Evolutionary conservation across 1,140 invertebrate genomes (phyloP).

Genomic region (Subanguina moxae): DNA sequence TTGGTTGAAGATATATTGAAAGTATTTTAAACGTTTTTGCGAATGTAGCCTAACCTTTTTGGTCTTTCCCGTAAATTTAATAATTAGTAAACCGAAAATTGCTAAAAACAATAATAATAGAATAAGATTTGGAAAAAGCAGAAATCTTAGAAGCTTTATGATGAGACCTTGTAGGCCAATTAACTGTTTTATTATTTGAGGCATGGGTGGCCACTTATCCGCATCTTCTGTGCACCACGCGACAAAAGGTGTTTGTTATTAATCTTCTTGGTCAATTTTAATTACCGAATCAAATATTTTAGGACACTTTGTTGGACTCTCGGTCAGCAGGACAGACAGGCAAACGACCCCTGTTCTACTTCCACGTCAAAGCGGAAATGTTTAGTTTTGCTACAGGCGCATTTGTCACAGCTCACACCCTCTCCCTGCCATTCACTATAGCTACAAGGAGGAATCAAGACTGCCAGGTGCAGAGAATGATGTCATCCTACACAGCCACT

Average conservation of each 20-base stretch:
- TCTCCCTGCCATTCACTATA: conserved; percentile 56
- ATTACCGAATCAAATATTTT: conserved; percentile 9
- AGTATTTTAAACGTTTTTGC: too few relatives aligned
- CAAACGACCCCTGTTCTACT: conserved; percentile 57
- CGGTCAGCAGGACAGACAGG: conserved; percentile 50
- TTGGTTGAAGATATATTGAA: too few relatives aligned
- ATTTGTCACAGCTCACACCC: conserved; percentile 53
- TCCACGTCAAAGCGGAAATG: conserved; percentile 54
- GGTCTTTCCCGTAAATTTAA: too few relatives aligned
- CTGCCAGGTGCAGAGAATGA: conserved; percentile 59
- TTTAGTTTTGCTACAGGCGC: conserved; percentile 50
- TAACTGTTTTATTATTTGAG: too few relatives aligned
- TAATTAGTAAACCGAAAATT: too few relatives aligned
- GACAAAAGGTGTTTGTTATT: conserved; percentile 47
- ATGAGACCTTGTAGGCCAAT: too few relatives aligned
- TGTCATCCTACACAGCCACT: conserved; percentile 59
- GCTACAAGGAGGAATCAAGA: conserved; percentile 57
- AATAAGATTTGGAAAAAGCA: too few relatives aligned
- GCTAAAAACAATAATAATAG: too few relatives aligned
- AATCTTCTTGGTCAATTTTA: not conserved
- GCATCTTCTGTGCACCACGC: conserved; percentile 57
- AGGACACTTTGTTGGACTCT: conserved; percentile 50
- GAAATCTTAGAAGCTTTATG: too few relatives aligned
- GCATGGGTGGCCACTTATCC: conserved; percentile 58
- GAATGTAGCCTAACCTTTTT: too few relatives aligned